A percentile compares a stretch with the other conserved stretches of the same genome.
Conservation (phyloP, 2,797 vertebrate species). For the Agapornis canus region DNA sequence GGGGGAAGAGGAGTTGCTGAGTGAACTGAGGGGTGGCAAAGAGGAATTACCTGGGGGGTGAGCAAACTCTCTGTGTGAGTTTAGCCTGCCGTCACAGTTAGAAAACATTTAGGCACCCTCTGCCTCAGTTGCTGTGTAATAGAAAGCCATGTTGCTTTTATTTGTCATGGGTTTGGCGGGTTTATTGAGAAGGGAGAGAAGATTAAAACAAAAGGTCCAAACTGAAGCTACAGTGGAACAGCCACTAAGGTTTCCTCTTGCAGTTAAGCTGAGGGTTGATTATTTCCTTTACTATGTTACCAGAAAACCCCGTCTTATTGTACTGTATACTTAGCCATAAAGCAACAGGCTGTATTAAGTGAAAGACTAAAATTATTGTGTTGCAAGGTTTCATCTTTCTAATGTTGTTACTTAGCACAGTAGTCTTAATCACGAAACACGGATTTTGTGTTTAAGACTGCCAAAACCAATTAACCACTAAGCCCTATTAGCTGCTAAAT, state of each 20-base stretch:
- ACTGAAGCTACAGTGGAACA: not conserved
- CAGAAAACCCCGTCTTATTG: slow-evolving; percentile 62
- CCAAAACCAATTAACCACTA: slow-evolving; percentile 4
- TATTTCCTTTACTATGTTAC: slow-evolving; percentile 60
- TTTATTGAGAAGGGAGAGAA: not conserved
- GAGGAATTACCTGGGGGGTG: not conserved
- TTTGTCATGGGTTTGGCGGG: not conserved
- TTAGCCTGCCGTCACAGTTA: rapidly evolving
- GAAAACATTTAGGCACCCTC: not conserved
- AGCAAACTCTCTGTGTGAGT: rapidly evolving
- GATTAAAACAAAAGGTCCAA: not conserved
- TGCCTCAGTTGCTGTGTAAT: rapidly evolving
- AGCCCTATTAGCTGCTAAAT: not conserved
- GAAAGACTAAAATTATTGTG: slow-evolving; percentile 60
- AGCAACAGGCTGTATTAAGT: not conserved
- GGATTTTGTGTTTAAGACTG: slow-evolving; percentile 8
- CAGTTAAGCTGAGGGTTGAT: slow-evolving; percentile 57
- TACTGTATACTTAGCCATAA: slow-evolving; percentile 63
- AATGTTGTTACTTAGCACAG: slow-evolving; percentile 44
- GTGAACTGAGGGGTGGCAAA: not conserved
- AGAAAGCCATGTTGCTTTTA: rapidly evolving
- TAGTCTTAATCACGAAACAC: slow-evolving; percentile 53
- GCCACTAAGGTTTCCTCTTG: slow-evolving; percentile 20
- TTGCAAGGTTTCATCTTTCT: slow-evolving; percentile 61
- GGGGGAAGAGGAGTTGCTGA: not conserved